Evolutionary conservation across 2,888 invertebrate genomes (phyloP).

Genomic region (Phalera bucephala): DNA sequence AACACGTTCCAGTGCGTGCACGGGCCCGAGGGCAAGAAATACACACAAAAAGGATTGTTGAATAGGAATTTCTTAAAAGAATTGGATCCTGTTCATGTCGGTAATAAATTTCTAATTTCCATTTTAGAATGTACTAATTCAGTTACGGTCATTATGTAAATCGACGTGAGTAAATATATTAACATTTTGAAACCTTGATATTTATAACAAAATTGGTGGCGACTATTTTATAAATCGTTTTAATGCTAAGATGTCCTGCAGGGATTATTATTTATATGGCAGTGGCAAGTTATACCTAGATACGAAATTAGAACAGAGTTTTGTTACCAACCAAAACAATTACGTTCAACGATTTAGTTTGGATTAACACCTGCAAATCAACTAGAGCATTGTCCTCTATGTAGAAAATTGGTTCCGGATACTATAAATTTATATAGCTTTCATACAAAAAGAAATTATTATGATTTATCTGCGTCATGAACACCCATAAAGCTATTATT

Average conservation of each 20-base stretch:
- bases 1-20: conserved; percentile 54
- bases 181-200: conserved; percentile 1
- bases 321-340: too few relatives aligned
- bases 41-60: conserved; percentile 47
- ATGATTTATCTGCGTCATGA: neutral
- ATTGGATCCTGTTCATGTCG: conserved; percentile 48
- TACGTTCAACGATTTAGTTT: too few relatives aligned
- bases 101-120: conserved; percentile 24
- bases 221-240: neutral
- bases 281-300: too few relatives aligned
- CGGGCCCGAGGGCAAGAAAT: conserved; percentile 46
- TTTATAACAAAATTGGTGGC: neutral
- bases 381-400: too few relatives aligned
- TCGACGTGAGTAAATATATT: conserved; percentile 7
- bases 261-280: neutral
- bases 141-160: neutral
- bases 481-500: neutral
- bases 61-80: conserved; percentile 52
- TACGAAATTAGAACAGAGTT: too few relatives aligned
- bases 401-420: too few relatives aligned
- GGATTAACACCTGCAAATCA: too few relatives aligned
- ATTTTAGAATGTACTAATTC: neutral
- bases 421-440: too few relatives aligned
- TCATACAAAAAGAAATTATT: too few relatives aligned
- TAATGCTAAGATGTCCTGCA: neutral